phyloP scores from a whole-genome alignment of 2,113 vertebrate species.

The Caretta caretta region DNA sequence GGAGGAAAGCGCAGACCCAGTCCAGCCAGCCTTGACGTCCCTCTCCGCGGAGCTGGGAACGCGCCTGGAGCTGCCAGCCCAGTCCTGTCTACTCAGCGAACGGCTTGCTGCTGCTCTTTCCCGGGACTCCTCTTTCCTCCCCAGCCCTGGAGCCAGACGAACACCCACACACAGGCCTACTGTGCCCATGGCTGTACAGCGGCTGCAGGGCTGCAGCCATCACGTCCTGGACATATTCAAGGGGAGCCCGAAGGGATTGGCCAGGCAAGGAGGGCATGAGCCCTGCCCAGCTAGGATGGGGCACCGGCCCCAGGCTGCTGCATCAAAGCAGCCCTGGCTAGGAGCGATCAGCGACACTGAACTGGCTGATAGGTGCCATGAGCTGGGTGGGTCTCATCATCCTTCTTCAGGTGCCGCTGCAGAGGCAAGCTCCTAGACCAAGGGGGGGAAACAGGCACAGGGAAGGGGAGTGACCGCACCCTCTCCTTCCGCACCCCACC shows the following conservation, averaged over 20 bases:
- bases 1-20: neutral
- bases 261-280: no score
- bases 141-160: no score
- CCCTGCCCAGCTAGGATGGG: no score
- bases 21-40: neutral
- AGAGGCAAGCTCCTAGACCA: neutral
- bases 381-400: neutral
- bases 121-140: no score
- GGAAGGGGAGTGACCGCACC: conserved; percentile 14
- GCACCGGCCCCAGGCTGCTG: no score
- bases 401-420: neutral
- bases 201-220: no score
- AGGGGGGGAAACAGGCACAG: conserved; percentile 12
- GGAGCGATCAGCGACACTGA: neutral
- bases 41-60: neutral
- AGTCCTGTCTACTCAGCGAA: neutral
- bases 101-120: no score
- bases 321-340: neutral
- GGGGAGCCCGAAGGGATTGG: no score
- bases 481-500: no score
- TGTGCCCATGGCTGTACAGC: no score
- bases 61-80: neutral
- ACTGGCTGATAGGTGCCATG: neutral
- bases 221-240: no score
- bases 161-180: no score